Evolutionary conservation across 2,888 invertebrate species (phyloP).

Genomic region (Caenorhabditis sinica): DNA sequence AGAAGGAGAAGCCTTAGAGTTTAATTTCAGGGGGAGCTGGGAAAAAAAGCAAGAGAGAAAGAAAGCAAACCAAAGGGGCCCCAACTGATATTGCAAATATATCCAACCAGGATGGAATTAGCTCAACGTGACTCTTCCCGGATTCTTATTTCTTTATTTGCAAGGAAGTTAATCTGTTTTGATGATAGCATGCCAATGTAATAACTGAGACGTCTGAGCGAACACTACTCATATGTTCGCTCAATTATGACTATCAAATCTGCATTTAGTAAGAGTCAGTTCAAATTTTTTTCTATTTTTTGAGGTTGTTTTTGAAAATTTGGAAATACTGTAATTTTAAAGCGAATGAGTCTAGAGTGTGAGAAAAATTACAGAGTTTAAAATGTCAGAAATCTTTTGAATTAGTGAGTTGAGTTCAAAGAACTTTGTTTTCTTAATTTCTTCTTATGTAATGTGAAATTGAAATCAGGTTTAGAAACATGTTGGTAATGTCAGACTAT

Average conservation of each 20-base stretch:
- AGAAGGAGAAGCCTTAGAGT: constrained; percentile 53
- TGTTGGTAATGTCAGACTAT: too few relatives aligned
- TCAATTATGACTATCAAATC: neutral
- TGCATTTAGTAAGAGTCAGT: neutral
- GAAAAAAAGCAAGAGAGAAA: constrained; percentile 6
- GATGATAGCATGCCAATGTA: constrained; percentile 2
- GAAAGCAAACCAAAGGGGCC: constrained; percentile 44
- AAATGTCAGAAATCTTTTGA: too few relatives aligned
- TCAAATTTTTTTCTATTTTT: neutral
- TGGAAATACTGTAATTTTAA: neutral
- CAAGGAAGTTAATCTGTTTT: constrained; percentile 41
- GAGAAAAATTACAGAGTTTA: too few relatives aligned
- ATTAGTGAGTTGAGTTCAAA: too few relatives aligned
- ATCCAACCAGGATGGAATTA: constrained; percentile 33
- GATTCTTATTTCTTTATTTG: constrained; percentile 13
- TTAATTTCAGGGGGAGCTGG: constrained; percentile 47
- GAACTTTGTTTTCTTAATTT: too few relatives aligned
- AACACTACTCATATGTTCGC: neutral
- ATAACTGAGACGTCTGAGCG: neutral
- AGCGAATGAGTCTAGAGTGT: too few relatives aligned
- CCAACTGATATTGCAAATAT: constrained; percentile 40
- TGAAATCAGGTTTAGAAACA: neutral
- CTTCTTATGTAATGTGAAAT: too few relatives aligned
- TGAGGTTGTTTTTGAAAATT: neutral
- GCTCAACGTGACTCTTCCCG: constrained; percentile 30